Evolutionary conservation across 2,888 invertebrate species (phyloP).

Genomic region (Theretra japonica): DNA sequence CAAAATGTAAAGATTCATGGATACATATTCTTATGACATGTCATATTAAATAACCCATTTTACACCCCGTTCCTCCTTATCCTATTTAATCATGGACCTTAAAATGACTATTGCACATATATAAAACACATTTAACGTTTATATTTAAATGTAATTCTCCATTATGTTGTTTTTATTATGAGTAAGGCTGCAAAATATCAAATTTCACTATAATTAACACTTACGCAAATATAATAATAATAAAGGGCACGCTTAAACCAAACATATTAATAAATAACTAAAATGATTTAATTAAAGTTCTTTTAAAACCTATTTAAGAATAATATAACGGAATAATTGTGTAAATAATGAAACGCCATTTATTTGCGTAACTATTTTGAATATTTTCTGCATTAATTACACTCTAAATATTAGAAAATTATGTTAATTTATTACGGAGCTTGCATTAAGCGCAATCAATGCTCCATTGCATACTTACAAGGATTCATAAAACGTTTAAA

Average conservation of each 20-base stretch:
- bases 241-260: slow-evolving; percentile 3
- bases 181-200: neutral
- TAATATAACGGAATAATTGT: neutral
- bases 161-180: neutral
- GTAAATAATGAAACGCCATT: slow-evolving; percentile 4
- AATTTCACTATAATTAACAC: neutral
- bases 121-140: neutral
- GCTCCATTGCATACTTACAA: slow-evolving; percentile 5
- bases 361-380: slow-evolving; percentile 4
- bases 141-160: neutral
- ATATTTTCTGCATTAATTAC: slow-evolving; percentile 20
- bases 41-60: too few species aligned
- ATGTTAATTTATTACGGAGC: slow-evolving; percentile 12
- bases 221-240: slow-evolving; percentile 6
- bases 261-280: neutral
- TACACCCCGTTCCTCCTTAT: too few species aligned
- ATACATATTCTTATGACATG: too few species aligned
- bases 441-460: slow-evolving; percentile 12
- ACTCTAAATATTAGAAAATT: slow-evolving; percentile 9
- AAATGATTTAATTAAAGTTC: slow-evolving; percentile 1
- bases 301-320: slow-evolving; percentile 1
- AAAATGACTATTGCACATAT: too few species aligned
- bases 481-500: slow-evolving; percentile 45
- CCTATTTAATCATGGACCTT: neutral
- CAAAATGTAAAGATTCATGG: too few species aligned